These are phyloP conservation scores for Lemur catta DNA, from an alignment of 2,797 vertebrate genomes.

Conservation along the genomic window DNA sequence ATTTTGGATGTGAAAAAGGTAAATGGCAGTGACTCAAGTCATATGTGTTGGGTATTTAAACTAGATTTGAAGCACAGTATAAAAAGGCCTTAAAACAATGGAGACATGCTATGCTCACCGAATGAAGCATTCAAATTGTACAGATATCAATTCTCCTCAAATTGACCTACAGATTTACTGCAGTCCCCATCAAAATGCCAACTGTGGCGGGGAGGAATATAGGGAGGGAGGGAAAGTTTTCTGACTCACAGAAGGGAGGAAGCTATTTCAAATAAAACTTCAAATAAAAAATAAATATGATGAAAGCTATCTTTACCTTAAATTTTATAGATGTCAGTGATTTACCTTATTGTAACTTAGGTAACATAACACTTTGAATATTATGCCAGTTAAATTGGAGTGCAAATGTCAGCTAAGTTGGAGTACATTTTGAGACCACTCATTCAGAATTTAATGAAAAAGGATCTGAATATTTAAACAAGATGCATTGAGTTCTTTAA, in stretches of 20 bases:
- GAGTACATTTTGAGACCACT: background rate
- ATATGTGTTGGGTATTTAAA: background rate
- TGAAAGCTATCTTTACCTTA: background rate
- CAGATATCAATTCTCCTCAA: background rate
- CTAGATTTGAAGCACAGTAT: background rate
- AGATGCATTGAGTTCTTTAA: background rate
- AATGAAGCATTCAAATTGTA: background rate
- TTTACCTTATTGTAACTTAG: background rate
- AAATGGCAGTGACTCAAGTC: background rate
- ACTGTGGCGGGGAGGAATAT: background rate
- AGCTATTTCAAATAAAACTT: background rate
- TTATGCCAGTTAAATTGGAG: background rate
- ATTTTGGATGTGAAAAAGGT: background rate
- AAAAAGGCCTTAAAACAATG: background rate
- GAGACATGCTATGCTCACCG: background rate
- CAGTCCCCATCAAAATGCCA: background rate
- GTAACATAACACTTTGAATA: background rate
- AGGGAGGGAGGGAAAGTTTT: background rate
- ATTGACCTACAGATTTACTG: background rate
- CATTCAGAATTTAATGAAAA: background rate
- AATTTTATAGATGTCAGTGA: background rate
- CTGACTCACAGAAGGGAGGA: background rate
- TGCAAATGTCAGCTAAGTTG: background rate
- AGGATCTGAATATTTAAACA: constrained; percentile 14
- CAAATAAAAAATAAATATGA: background rate